Percentiles rank a stretch among this genome's conserved stretches.
phyloP scores from a whole-genome alignment of 2,113 vertebrate species.

The Cynopterus brachyotis region DNA sequence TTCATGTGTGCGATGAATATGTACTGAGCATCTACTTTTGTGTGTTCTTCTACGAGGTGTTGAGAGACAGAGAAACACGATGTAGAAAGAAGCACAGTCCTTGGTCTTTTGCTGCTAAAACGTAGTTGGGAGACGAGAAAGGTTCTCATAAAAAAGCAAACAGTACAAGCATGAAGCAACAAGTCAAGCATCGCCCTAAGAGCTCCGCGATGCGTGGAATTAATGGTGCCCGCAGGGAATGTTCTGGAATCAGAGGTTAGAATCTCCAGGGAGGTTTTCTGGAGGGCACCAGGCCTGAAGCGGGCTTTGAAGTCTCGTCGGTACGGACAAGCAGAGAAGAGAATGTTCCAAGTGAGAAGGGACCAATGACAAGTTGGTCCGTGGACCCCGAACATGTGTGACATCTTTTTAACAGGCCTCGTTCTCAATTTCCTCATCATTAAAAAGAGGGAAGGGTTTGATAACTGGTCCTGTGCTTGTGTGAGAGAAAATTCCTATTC shows the following conservation, averaged over 20 bases:
- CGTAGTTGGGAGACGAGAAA: background rate
- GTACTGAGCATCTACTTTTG: background rate
- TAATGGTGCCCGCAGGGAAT: background rate
- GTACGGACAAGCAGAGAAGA: background rate
- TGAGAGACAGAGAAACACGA: background rate
- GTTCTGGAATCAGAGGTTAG: slow-evolving; percentile 6
- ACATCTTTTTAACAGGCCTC: background rate
- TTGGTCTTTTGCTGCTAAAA: background rate
- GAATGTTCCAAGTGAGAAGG: background rate
- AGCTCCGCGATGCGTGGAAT: background rate
- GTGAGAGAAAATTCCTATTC: background rate
- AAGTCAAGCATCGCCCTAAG: background rate
- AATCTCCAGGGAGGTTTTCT: background rate
- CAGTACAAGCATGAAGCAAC: background rate
- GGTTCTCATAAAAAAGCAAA: background rate
- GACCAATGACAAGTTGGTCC: background rate
- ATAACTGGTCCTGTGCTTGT: background rate
- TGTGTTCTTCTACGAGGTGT: background rate
- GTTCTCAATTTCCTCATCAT: background rate
- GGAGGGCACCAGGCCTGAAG: background rate
- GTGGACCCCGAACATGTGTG: background rate
- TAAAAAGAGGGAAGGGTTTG: background rate
- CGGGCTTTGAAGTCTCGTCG: background rate
- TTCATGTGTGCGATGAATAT: background rate
- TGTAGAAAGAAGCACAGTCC: background rate